A percentile compares a stretch with the other conserved stretches of the same genome.
These are phyloP conservation scores for Entelurus aequoreus DNA, from an alignment of 2,113 vertebrate species.

Conservation along the genomic window DNA sequence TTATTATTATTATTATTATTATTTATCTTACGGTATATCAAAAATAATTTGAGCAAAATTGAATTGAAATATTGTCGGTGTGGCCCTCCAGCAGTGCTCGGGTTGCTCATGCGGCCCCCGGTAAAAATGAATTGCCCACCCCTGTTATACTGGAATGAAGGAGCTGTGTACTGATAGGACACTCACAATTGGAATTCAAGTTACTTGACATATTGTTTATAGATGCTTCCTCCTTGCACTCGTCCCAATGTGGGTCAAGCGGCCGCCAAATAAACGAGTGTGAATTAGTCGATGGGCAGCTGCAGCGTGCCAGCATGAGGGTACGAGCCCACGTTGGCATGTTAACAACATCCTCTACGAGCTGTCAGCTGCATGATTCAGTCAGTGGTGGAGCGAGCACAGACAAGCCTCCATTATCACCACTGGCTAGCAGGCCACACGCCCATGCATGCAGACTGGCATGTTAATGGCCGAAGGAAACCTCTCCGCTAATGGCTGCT, in stretches of 20 bases:
- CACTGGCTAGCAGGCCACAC: slow-evolving; percentile 48
- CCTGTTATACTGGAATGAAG: too few relatives aligned
- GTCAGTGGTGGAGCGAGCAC: slow-evolving; percentile 57
- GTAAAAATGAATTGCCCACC: too few relatives aligned
- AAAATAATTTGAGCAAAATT: too few relatives aligned
- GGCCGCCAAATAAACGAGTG: slow-evolving; percentile 56
- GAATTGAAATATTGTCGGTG: too few relatives aligned
- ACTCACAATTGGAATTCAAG: not conserved
- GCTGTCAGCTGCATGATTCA: slow-evolving; percentile 66
- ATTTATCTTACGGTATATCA: too few relatives aligned
- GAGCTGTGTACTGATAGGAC: too few relatives aligned
- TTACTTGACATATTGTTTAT: not conserved
- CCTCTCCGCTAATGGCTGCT: slow-evolving; percentile 33
- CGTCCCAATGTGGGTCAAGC: slow-evolving; percentile 58
- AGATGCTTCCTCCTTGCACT: slow-evolving; percentile 45
- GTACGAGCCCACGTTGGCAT: slow-evolving; percentile 58
- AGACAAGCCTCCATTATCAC: slow-evolving; percentile 66
- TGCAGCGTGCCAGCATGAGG: slow-evolving; percentile 48
- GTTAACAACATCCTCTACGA: slow-evolving; percentile 61
- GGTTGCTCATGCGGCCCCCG: too few relatives aligned
- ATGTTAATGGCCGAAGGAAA: slow-evolving; percentile 48
- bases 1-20: too few relatives aligned
- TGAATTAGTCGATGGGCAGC: slow-evolving; percentile 55
- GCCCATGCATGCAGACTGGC: slow-evolving; percentile 39
- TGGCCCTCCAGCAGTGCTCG: too few relatives aligned